phyloP scores from a whole-genome alignment of 2,888 invertebrate species.

The Arctia plantaginis region DNA sequence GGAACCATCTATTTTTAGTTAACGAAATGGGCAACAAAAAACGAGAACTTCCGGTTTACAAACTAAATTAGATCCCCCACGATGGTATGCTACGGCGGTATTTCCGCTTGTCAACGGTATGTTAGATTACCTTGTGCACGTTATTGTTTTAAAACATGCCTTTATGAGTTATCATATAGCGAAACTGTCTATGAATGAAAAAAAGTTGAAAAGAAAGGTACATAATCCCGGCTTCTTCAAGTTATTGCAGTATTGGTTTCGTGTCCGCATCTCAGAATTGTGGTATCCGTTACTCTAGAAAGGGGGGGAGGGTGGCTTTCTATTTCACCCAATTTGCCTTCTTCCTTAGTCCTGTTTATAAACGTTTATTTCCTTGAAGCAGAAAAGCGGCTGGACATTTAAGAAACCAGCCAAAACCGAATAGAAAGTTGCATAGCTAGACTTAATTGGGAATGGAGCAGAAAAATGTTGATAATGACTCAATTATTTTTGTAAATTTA shows the following conservation, averaged over 20 bases:
- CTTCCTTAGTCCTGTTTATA: neutral
- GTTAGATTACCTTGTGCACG: neutral
- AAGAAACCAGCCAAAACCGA: neutral
- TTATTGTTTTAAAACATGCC: neutral
- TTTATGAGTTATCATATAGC: neutral
- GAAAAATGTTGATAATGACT: no score
- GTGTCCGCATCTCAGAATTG: no score
- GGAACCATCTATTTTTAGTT: conserved; percentile 10
- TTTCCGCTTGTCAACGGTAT: neutral
- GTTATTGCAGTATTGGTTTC: no score
- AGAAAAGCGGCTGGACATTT: neutral
- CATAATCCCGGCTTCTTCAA: no score
- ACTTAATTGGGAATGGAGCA: no score
- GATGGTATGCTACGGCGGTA: neutral
- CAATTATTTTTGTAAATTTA: neutral
- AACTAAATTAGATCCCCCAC: neutral
- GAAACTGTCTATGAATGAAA: neutral
- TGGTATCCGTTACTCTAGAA: no score
- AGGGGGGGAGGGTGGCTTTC: neutral
- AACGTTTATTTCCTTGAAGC: neutral
- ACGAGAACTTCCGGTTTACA: conserved; percentile 2
- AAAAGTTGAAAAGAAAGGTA: no score
- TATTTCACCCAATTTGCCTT: neutral
- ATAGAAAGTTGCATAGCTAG: no score
- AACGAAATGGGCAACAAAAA: conserved; percentile 1